Evolutionary conservation across 2,113 vertebrate genomes (phyloP).

Genomic region (Petrocephalus microphthalmus): DNA sequence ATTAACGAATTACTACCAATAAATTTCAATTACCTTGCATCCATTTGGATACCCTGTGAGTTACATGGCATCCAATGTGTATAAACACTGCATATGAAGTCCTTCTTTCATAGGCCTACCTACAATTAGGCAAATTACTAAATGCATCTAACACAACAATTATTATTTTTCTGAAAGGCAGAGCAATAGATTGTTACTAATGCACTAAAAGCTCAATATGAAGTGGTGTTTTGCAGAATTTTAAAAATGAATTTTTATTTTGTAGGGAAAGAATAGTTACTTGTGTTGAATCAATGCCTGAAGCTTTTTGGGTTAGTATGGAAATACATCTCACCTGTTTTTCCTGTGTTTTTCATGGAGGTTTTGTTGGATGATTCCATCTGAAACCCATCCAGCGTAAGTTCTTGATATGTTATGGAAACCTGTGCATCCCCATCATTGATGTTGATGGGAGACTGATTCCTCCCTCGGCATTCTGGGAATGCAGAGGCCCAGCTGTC

Average conservation of each 20-base stretch:
- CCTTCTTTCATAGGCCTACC: neutral
- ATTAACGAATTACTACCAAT: neutral
- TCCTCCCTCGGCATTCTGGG: constrained; percentile 73
- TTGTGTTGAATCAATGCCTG: neutral
- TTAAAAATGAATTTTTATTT: neutral
- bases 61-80: neutral
- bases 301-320: neutral
- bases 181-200: neutral
- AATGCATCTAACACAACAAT: neutral
- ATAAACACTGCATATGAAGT: neutral
- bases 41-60: neutral
- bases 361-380: constrained; percentile 92
- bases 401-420: constrained; percentile 79
- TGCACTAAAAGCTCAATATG: neutral
- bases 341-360: constrained; percentile 99
- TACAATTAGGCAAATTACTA: neutral
- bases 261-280: neutral
- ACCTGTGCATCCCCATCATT: constrained; percentile 67
- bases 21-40: neutral
- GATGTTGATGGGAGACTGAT: constrained; percentile 92
- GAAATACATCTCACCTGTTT: constrained; percentile 71
- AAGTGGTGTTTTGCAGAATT: neutral
- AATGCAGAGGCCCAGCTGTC: constrained; percentile 79
- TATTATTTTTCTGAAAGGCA: neutral
- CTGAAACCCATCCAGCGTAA: constrained; percentile 85